Percentiles rank a stretch among this genome's conserved stretches.
Evolutionary conservation across 2,113 vertebrate genomes (phyloP).

Genomic region (Fregata magnificens): DNA sequence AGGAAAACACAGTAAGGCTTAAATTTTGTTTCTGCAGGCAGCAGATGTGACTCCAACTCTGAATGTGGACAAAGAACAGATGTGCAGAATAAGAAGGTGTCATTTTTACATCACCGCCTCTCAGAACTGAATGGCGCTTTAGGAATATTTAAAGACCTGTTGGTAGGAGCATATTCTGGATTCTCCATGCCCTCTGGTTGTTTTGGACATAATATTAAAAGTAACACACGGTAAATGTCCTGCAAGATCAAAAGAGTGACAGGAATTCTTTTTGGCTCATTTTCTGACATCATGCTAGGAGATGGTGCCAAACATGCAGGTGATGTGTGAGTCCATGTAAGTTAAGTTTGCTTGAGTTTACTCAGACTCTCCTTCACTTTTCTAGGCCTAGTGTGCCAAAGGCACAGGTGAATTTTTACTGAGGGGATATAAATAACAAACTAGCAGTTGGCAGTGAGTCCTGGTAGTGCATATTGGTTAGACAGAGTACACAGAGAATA

Average conservation of each 20-base stretch:
- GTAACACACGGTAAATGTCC: background rate
- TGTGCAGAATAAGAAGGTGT: background rate
- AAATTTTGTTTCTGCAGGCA: background rate
- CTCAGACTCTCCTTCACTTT: background rate
- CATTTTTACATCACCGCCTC: background rate
- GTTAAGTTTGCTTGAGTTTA: background rate
- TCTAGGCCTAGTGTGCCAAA: background rate
- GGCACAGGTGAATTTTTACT: background rate
- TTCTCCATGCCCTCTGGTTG: background rate
- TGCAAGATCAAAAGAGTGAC: background rate
- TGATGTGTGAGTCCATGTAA: background rate
- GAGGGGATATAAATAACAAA: background rate
- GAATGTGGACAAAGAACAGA: background rate
- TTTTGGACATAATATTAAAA: background rate
- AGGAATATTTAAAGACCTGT: background rate
- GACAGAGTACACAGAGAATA: background rate
- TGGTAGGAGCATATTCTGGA: background rate
- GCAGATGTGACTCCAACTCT: background rate
- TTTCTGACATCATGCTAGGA: background rate
- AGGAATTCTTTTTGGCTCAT: background rate
- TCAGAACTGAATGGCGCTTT: background rate
- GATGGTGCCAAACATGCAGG: background rate
- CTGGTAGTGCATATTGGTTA: background rate
- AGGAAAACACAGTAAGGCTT: background rate
- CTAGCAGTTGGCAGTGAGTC: background rate